These are phyloP conservation scores for Eurosta solidaginis DNA, from an alignment of 1,140 invertebrate genomes.

Conservation along the genomic window DNA sequence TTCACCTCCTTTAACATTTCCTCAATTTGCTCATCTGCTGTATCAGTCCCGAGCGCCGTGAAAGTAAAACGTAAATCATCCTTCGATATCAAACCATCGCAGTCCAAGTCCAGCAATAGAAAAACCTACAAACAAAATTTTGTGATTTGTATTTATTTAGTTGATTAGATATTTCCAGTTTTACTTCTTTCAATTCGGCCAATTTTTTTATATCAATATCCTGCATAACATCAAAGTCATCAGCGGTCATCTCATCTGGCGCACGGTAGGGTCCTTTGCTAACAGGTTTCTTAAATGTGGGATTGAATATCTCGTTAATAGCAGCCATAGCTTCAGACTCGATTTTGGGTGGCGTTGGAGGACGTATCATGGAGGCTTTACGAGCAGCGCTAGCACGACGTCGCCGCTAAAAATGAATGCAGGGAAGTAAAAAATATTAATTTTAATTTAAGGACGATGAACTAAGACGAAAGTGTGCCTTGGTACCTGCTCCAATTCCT, in stretches of 20 bases:
- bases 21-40: slow-evolving; percentile 63
- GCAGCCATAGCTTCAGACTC: slow-evolving; percentile 58
- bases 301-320: slow-evolving; percentile 61
- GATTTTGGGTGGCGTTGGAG: slow-evolving; percentile 33
- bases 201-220: slow-evolving; percentile 65
- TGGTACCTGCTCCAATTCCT: slow-evolving; percentile 55
- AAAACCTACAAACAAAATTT: slow-evolving; percentile 61
- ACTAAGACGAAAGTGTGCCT: not conserved
- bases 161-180: not conserved
- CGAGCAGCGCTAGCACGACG: slow-evolving; percentile 37
- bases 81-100: slow-evolving; percentile 66
- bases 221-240: slow-evolving; percentile 59
- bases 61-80: slow-evolving; percentile 65
- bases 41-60: slow-evolving; percentile 63
- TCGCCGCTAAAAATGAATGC: slow-evolving; percentile 26
- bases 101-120: slow-evolving; percentile 65
- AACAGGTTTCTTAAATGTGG: slow-evolving; percentile 52
- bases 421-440: not conserved
- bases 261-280: slow-evolving; percentile 60
- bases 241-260: slow-evolving; percentile 63
- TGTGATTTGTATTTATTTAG: not conserved
- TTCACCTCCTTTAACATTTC: slow-evolving; percentile 66
- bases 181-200: slow-evolving; percentile 65
- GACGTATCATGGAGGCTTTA: slow-evolving; percentile 46
- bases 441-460: not conserved